These are phyloP conservation scores for Spea hammondii DNA, from an alignment of 2,797 vertebrate species.

Conservation along the genomic window DNA sequence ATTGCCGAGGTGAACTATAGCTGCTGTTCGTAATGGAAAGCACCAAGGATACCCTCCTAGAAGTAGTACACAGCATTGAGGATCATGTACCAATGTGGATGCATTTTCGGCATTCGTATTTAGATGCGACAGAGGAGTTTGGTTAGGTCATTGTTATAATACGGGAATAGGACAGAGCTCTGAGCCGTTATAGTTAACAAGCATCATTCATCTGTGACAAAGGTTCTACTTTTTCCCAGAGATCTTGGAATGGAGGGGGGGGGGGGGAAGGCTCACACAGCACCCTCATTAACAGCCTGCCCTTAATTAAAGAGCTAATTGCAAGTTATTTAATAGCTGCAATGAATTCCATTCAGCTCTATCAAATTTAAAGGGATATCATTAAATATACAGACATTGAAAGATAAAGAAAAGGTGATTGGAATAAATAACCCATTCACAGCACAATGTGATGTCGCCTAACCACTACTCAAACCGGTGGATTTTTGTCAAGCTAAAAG, in stretches of 20 bases:
- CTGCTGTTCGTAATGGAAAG: no score
- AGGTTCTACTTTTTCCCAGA: constrained; percentile 46
- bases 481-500: neutral
- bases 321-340: constrained; percentile 45
- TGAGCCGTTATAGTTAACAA: constrained; percentile 31
- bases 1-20: no score
- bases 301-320: constrained; percentile 52
- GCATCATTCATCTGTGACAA: constrained; percentile 40
- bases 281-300: constrained; percentile 47
- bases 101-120: no score
- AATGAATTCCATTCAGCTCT: constrained; percentile 35
- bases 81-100: no score
- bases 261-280: constrained; percentile 16
- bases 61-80: no score
- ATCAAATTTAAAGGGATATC: constrained; percentile 20
- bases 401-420: neutral
- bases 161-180: neutral
- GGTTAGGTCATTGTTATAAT: neutral
- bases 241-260: constrained; percentile 21
- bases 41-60: no score
- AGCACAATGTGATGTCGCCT: neutral
- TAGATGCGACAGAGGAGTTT: neutral
- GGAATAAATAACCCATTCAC: neutral
- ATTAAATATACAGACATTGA: neutral
- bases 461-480: neutral